Conservation (phyloP, 2,113 vertebrate genomes). For the Carlito syrichta region DNA sequence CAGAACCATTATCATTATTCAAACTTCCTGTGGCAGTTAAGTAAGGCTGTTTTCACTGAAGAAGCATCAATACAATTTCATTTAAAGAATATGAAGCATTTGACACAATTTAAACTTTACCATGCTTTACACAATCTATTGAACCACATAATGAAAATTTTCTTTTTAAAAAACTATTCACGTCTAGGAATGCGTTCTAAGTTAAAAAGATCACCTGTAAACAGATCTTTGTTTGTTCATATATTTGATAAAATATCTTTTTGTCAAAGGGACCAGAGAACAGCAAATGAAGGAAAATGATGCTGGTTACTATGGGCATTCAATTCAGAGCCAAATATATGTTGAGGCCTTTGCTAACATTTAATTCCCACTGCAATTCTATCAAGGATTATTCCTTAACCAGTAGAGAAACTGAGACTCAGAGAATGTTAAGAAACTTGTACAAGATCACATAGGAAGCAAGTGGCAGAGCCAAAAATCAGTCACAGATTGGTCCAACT, state of each 20-base stretch:
- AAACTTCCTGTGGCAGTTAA: background rate
- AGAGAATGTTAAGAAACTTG: background rate
- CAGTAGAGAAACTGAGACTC: background rate
- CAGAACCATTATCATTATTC: background rate
- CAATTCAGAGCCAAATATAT: background rate
- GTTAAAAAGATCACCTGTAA: slow-evolving; percentile 5
- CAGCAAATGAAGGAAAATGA: slow-evolving; percentile 13
- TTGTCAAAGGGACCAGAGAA: slow-evolving; percentile 32
- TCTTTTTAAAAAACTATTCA: background rate
- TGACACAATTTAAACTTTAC: slow-evolving; percentile 6
- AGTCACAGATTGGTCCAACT: background rate
- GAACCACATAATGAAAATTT: background rate
- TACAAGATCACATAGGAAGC: background rate
- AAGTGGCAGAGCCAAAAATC: background rate
- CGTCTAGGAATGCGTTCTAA: slow-evolving; percentile 13
- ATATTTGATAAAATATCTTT: background rate
- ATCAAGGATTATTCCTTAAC: background rate
- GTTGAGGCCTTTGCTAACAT: background rate
- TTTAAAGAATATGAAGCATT: background rate
- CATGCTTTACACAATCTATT: background rate
- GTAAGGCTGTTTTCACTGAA: background rate
- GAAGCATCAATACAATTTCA: background rate
- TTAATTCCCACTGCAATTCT: background rate
- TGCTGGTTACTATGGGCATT: background rate
- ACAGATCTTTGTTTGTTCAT: background rate